Base-by-base conservation (phyloP, 2,797 vertebrate species). In the Acanthurus tractus region DNA sequence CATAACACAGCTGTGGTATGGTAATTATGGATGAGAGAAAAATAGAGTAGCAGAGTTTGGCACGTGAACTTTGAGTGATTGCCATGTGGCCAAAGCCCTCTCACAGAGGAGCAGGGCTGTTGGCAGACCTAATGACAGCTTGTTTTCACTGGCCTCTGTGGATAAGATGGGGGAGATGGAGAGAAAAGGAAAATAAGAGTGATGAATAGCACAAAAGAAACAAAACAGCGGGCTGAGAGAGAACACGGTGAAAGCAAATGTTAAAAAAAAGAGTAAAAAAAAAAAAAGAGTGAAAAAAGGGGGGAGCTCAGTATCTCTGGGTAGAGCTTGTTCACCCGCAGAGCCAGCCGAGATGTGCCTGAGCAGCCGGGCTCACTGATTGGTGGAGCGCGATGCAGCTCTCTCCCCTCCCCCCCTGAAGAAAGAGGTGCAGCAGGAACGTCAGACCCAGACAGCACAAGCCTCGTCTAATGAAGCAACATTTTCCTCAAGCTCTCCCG, bases 301-400 rank as follows among this genome's bases (percentile, higher is more conserved):
- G 72, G 71, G 72, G 79, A 61, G 78, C 59, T 86, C 53, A 76
- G 82, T 93, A 94, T 95, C 93, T 93, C 94, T 89, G 93, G 94
- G 95, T 93, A 96, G 91, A 96, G 94, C 91, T 94, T 34, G 88
- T 91, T 92, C 85, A 91, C 88, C 92, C 90, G 78, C 87, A 95
- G 92, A 90, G 87, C 85, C 81, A 89, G 90, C 82, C 66, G 90
- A 94, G 88, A 87, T 92, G 78, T 86, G 91, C 87, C 78, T 91
- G 84, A 92, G 87, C 82, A 87, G 82, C 59, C 49, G 5, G n/a
- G 81, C 84, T 22, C 58, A 89, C 80, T 85, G 92, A 96, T 96
- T 96, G 95, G 95, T 70, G 76, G 78, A 85, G 83, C 63, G 22
- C 81, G 78, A 89, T 92, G 90, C 90, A 76, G 90, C 85, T 82